phyloP scores from a whole-genome alignment of 2,113 vertebrate genomes.

The Rallus limicola region DNA sequence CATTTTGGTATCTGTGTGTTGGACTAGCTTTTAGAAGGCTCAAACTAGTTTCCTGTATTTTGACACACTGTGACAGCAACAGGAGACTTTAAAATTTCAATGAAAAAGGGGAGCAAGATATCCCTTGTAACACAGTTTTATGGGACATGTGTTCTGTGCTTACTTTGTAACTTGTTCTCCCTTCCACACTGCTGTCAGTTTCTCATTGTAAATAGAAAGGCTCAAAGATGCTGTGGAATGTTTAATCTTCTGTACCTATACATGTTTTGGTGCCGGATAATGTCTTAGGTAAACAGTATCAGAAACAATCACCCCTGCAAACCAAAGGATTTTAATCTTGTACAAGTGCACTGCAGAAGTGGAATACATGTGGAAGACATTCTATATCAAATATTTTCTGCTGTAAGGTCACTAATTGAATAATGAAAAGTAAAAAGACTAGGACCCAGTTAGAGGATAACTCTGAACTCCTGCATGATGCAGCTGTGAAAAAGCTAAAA shows the following conservation, averaged over 20 bases:
- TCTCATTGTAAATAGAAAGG: background rate
- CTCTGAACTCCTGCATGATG: background rate
- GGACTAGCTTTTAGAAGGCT: background rate
- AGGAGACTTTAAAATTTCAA: background rate
- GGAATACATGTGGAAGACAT: background rate
- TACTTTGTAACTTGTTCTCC: background rate
- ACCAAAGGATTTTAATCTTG: background rate
- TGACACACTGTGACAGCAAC: background rate
- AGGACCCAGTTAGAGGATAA: background rate
- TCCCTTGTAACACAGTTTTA: background rate
- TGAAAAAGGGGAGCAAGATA: background rate
- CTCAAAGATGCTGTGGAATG: background rate
- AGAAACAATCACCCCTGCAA: background rate
- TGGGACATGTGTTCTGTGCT: background rate
- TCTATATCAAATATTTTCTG: background rate
- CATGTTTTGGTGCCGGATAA: background rate
- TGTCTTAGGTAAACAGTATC: background rate
- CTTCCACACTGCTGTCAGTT: accelerated
- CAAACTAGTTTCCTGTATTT: background rate
- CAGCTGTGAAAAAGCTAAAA: background rate
- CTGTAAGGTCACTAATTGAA: background rate
- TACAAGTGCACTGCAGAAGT: background rate
- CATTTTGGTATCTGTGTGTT: background rate
- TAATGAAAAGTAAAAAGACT: background rate
- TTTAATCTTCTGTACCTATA: background rate